phyloP scores from a whole-genome alignment of 2,888 invertebrate species.

The Ophion obscuratus region DNA sequence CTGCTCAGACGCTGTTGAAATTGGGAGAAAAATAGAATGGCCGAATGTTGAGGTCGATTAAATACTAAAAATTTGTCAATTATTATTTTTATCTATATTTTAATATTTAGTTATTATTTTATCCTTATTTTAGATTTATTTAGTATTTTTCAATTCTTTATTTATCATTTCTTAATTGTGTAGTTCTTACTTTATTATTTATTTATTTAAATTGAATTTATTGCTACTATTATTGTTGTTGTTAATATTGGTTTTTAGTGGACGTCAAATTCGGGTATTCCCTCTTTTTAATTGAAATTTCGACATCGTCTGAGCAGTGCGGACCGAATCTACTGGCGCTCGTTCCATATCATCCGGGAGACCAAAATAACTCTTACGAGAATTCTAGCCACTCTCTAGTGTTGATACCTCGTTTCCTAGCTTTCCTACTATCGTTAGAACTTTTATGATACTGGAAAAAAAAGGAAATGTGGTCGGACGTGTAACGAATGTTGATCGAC shows the following conservation, averaged over 20 bases:
- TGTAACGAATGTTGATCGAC: conserved; percentile 6
- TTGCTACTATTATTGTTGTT: too few relatives aligned
- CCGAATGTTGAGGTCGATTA: too few relatives aligned
- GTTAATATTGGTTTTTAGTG: too few relatives aligned
- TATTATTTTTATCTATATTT: too few relatives aligned
- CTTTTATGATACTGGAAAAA: neutral
- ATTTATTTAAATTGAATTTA: neutral
- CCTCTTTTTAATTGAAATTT: neutral
- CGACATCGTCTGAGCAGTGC: conserved; percentile 21
- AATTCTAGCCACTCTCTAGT: neutral
- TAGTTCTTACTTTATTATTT: neutral
- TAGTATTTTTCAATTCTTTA: too few relatives aligned
- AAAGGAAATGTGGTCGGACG: neutral
- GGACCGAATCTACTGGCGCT: conserved; percentile 25
- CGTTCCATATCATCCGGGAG: conserved; percentile 39
- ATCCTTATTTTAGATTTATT: neutral
- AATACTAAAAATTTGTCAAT: too few relatives aligned
- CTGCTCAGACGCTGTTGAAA: too few relatives aligned
- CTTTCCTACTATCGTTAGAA: conserved; percentile 3
- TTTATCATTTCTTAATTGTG: neutral
- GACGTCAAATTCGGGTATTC: too few relatives aligned
- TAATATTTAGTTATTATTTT: too few relatives aligned
- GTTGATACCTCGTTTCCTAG: conserved; percentile 21
- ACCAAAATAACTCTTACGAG: conserved; percentile 30
- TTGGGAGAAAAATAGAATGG: too few relatives aligned